Percentiles rank a stretch among this genome's conserved stretches.
phyloP scores from a whole-genome alignment of 2,888 invertebrate species.

The Nesidiocoris tenuis region DNA sequence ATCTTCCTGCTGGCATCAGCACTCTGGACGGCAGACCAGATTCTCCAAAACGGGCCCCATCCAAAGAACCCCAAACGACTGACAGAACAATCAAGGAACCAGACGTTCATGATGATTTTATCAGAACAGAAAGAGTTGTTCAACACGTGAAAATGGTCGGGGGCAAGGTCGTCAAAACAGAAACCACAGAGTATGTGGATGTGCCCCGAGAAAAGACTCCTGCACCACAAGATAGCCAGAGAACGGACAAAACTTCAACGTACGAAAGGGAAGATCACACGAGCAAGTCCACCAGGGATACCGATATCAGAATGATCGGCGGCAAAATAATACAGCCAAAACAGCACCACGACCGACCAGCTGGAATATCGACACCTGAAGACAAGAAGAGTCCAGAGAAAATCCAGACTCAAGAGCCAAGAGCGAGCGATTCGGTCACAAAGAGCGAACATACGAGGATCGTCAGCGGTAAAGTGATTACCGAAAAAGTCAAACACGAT shows the following conservation, averaged over 20 bases:
- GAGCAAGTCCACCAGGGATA: background rate
- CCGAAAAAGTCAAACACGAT: conserved; percentile 4
- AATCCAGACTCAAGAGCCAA: background rate
- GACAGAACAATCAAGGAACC: background rate
- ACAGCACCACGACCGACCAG: conserved; percentile 1
- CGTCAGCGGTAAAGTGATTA: conserved; percentile 45
- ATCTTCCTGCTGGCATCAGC: background rate
- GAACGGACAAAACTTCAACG: background rate
- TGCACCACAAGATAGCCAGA: background rate
- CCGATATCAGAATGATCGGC: conserved; percentile 45
- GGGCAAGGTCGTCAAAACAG: conserved; percentile 29
- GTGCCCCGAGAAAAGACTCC: background rate
- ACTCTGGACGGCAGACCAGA: no score
- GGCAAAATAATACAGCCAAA: conserved; percentile 46
- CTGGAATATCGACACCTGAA: background rate
- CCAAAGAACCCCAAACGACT: background rate
- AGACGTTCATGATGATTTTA: background rate
- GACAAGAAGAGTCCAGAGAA: background rate
- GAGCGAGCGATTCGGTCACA: background rate
- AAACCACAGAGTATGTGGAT: conserved; percentile 39
- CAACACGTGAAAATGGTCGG: conserved; percentile 3
- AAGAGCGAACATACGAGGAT: conserved; percentile 28
- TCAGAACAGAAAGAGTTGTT: background rate
- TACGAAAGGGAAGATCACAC: background rate
- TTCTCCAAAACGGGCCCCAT: background rate